Base-by-base conservation (phyloP, 2,888 invertebrate genomes). In the Lydus trimaculatus region DNA sequence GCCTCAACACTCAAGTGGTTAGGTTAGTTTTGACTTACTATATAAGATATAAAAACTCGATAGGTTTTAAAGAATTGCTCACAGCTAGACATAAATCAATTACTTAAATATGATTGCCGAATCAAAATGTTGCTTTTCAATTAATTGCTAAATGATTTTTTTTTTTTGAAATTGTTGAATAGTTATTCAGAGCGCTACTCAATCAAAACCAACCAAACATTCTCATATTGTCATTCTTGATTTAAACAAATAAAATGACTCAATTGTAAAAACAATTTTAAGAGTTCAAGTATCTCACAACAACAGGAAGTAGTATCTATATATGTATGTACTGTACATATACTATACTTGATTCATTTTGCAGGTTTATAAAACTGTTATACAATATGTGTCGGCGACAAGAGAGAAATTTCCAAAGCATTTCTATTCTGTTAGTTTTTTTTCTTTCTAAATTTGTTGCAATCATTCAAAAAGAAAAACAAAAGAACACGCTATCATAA, bases 221-320 rank as follows among this genome's bases (percentile, higher is more conserved):
- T 33, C 33, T 33, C 33, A 1, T 17, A 43, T 25, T 56, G 11
- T 56, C 25, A 15, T 56, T 13, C 8, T 11, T 56, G 25, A 23
- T 23, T 15, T 56, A 56, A 25, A 56, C 23, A 52, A 52, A 52
- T 52, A 20, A 23, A 52, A 52, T n/a, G 52, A 23, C 3, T 23
- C 56, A 56, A 56, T 56, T 56, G 56, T 56, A 15, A 15, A 56
- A 25, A 25, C 25, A 25, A 25, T 56, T 56, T 56, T 13, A 25
- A 56, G 25, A 25, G 56, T 56, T 56, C 56, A 56, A 56, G 56
- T 56, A 25, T 56, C 56, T 25, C 13, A 56, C 56, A 56, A 56
- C 56, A 56, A 25, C 56, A 56, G 56, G 56, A 56, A 56, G 23
- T 52, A 20, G 6, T 6, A n/a, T 5, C 13, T 39, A 33, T 33